phyloP scores from a whole-genome alignment of 2,888 invertebrate species.

The Amiota communis region DNA sequence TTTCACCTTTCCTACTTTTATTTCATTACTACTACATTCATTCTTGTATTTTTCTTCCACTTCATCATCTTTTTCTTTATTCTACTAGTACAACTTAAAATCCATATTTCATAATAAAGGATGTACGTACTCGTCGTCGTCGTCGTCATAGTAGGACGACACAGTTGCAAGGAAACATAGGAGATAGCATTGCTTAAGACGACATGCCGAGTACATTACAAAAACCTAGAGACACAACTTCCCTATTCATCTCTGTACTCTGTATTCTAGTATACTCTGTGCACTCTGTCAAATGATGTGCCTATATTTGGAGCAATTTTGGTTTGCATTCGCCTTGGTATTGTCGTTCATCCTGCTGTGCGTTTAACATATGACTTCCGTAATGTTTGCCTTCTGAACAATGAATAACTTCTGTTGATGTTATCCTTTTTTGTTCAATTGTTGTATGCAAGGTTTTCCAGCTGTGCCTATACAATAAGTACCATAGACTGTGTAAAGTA shows the following conservation, averaged over 20 bases:
- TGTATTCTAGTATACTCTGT: too few species aligned
- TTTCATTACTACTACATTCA: too few species aligned
- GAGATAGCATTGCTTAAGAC: constrained; percentile 10
- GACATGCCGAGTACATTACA: not conserved
- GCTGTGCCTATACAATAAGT: constrained; percentile 3
- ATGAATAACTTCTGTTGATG: constrained; percentile 62
- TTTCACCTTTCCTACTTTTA: too few species aligned
- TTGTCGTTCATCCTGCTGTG: constrained; percentile 17
- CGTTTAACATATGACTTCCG: constrained; percentile 67
- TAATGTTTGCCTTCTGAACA: constrained; percentile 66
- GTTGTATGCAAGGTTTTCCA: not conserved
- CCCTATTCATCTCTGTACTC: constrained; percentile 47
- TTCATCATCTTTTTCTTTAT: too few species aligned
- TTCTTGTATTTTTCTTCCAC: too few species aligned
- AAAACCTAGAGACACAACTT: constrained; percentile 6
- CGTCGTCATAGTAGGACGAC: too few species aligned
- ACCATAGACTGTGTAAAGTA: not conserved
- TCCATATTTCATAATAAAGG: too few species aligned
- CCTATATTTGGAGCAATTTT: too few species aligned
- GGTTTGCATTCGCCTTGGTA: constrained; percentile 15
- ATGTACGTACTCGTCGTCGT: too few species aligned
- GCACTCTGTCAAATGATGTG: too few species aligned
- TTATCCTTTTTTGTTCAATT: constrained; percentile 61
- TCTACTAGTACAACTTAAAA: too few species aligned
- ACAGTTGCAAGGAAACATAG: not conserved